These are phyloP conservation scores for Cynopterus sphinx DNA, from an alignment of 2,797 vertebrate species.

Conservation along the genomic window DNA sequence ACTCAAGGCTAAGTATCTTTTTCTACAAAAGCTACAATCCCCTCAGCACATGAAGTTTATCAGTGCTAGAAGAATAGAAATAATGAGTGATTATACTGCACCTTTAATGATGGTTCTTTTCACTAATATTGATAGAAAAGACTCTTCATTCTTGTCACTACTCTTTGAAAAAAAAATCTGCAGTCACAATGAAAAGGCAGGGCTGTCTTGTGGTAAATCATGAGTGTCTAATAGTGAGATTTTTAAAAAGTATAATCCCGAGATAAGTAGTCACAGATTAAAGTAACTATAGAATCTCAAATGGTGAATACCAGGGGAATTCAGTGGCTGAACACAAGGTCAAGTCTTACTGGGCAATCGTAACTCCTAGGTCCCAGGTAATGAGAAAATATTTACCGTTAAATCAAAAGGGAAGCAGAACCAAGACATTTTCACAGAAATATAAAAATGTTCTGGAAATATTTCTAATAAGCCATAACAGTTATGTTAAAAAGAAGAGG, in stretches of 20 bases:
- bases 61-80: constrained; percentile 60
- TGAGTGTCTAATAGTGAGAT: not conserved
- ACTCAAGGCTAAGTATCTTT: constrained; percentile 72
- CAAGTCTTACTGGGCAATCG: not conserved
- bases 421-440: not conserved
- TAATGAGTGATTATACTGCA: constrained; percentile 59
- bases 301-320: not conserved
- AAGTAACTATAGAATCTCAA: not conserved
- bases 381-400: not conserved
- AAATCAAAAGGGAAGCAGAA: not conserved
- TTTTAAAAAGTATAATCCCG: constrained; percentile 25
- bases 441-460: not conserved
- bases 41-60: constrained; percentile 44
- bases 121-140: constrained; percentile 32
- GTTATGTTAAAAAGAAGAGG: not conserved
- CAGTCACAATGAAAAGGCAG: not conserved
- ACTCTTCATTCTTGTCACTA: not conserved
- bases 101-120: constrained; percentile 22
- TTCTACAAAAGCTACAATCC: constrained; percentile 72
- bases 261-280: constrained; percentile 48
- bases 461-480: not conserved
- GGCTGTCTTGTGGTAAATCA: not conserved
- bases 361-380: not conserved
- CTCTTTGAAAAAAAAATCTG: not conserved
- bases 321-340: not conserved